These are phyloP conservation scores for Muscicapa adusta DNA, from an alignment of 2,113 vertebrate species.

Conservation along the genomic window DNA sequence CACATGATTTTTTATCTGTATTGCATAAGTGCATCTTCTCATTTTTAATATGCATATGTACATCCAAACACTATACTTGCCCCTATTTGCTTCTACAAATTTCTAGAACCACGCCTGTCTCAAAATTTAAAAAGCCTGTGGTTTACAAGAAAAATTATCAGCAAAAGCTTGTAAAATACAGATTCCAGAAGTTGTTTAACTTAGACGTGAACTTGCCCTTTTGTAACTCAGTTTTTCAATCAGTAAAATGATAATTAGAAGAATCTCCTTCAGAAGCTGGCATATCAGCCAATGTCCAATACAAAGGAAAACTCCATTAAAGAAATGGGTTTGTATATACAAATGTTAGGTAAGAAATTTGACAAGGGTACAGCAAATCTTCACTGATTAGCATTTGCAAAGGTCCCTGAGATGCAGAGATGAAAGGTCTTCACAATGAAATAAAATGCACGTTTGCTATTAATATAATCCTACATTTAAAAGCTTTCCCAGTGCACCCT, in stretches of 20 bases:
- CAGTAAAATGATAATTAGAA: neutral
- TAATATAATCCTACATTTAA: neutral
- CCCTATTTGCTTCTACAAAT: neutral
- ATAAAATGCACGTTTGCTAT: neutral
- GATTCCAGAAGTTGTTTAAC: conserved; percentile 1
- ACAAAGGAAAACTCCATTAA: conserved; percentile 42
- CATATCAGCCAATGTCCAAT: conserved; percentile 17
- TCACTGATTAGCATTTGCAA: conserved; percentile 18
- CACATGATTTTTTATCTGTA: conserved; percentile 60
- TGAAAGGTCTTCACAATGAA: neutral
- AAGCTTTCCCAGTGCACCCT: neutral
- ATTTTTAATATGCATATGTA: conserved; percentile 12
- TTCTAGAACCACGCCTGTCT: neutral
- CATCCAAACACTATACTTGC: neutral
- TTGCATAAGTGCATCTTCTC: conserved; percentile 27
- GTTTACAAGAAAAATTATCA: neutral
- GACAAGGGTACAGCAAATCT: neutral
- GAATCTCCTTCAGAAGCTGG: conserved; percentile 6
- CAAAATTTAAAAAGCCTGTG: neutral
- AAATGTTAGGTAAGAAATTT: neutral
- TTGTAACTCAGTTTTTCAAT: conserved; percentile 19
- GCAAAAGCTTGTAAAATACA: neutral
- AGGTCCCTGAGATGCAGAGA: neutral
- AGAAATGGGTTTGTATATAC: neutral
- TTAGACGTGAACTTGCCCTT: conserved; percentile 10